phyloP scores from a whole-genome alignment of 2,113 vertebrate species.

The Pseudopodoces humilis region DNA sequence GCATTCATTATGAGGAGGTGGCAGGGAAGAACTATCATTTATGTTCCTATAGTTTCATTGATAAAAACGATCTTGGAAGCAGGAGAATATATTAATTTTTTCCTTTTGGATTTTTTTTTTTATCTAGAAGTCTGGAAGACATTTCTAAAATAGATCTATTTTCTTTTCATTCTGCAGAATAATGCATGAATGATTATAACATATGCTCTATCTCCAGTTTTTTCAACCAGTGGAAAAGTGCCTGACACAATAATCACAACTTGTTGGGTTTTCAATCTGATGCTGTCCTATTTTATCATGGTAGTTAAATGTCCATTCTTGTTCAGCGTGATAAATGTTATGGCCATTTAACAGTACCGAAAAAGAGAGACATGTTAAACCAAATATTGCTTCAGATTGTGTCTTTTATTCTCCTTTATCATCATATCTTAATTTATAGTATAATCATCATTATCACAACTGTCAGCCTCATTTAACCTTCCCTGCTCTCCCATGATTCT shows the following conservation, averaged over 20 bases:
- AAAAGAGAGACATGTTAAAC: constrained; percentile 92
- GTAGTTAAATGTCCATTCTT: constrained; percentile 86
- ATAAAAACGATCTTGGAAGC: constrained; percentile 76
- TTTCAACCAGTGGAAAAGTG: constrained; percentile 79
- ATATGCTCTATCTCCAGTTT: constrained; percentile 78
- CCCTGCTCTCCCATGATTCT: constrained; percentile 89
- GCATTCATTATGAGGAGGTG: background rate
- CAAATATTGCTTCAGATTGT: constrained; percentile 89
- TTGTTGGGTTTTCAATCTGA: constrained; percentile 88
- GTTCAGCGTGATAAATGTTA: constrained; percentile 92
- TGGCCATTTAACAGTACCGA: constrained; percentile 91
- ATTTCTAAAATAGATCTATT: constrained; percentile 83
- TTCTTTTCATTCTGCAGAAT: constrained; percentile 82
- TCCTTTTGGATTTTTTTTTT: constrained; percentile 61
- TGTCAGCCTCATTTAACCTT: constrained; percentile 95
- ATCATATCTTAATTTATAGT: constrained; percentile 95
- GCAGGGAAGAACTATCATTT: constrained; percentile 41
- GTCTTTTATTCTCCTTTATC: constrained; percentile 91
- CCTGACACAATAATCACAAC: constrained; percentile 87
- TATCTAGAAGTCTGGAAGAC: constrained; percentile 73
- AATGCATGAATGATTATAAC: constrained; percentile 85
- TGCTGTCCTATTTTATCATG: constrained; percentile 83
- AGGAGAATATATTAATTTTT: constrained; percentile 70
- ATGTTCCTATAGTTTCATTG: constrained; percentile 73
- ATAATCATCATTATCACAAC: constrained; percentile 92